These are phyloP conservation scores for Psittacus erithacus DNA, from an alignment of 2,113 vertebrate species.

Conservation along the genomic window DNA sequence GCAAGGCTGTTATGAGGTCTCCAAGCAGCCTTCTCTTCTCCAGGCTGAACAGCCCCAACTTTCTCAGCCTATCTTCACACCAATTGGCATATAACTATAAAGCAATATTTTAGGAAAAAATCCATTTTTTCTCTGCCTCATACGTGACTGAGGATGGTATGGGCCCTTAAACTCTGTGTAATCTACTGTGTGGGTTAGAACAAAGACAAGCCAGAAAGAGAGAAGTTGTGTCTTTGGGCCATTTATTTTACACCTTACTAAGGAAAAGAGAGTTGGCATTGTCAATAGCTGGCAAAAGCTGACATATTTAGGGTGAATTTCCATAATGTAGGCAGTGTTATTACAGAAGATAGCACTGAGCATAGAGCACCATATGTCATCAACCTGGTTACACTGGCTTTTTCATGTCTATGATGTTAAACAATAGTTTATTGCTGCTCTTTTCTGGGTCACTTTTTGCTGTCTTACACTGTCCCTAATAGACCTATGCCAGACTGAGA, in stretches of 20 bases:
- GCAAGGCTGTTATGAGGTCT: too few relatives aligned
- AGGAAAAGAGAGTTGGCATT: background rate
- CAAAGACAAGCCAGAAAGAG: background rate
- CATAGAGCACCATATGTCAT: background rate
- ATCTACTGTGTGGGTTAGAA: background rate
- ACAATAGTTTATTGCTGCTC: background rate
- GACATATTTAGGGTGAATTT: conserved; percentile 23
- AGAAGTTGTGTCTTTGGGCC: background rate
- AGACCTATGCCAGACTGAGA: background rate
- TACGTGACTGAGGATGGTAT: background rate
- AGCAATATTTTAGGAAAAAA: background rate
- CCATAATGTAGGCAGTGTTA: background rate
- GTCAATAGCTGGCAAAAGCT: conserved; percentile 30
- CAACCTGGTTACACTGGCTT: background rate
- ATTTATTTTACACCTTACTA: background rate
- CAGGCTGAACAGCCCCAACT: too few relatives aligned
- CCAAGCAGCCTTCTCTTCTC: too few relatives aligned
- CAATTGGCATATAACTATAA: background rate
- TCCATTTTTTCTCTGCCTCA: accelerated
- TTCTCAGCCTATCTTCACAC: too few relatives aligned
- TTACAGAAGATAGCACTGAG: background rate
- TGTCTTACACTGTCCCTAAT: background rate
- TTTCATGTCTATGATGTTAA: background rate
- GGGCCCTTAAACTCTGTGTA: background rate
- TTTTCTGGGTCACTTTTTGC: background rate